These are phyloP conservation scores for Xanthia togata DNA, from an alignment of 2,888 invertebrate genomes.

Conservation along the genomic window DNA sequence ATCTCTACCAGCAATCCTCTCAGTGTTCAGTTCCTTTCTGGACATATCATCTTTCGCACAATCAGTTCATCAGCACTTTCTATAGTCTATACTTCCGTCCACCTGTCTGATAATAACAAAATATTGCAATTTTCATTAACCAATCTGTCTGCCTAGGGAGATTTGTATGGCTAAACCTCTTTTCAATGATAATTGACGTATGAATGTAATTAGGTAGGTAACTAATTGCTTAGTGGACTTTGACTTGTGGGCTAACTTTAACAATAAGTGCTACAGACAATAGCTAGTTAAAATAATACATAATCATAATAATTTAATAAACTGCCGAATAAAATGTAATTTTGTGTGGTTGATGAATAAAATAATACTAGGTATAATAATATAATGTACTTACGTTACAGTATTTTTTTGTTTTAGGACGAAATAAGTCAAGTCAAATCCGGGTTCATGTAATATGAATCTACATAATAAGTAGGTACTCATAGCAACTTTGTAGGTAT, in stretches of 20 bases:
- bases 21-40: background rate
- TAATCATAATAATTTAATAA: slow-evolving; percentile 5
- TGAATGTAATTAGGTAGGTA: background rate
- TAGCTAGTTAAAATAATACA: background rate
- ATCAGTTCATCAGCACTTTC: background rate
- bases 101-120: background rate
- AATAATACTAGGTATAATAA: background rate
- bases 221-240: background rate
- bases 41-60: background rate
- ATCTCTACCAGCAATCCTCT: background rate
- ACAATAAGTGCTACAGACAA: slow-evolving; percentile 3
- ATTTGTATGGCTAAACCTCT: background rate
- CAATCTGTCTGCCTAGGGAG: background rate
- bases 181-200: background rate
- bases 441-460: slow-evolving; percentile 27
- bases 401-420: background rate
- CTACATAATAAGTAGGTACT: background rate
- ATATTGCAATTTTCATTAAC: background rate
- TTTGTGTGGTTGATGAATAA: too few species aligned
- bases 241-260: background rate
- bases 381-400: background rate
- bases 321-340: background rate
- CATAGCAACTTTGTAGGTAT: background rate
- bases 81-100: background rate
- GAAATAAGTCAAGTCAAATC: slow-evolving; percentile 3